These are phyloP conservation scores for Pemphigus obesinymphae DNA, from an alignment of 1,140 invertebrate species.

Conservation along the genomic window DNA sequence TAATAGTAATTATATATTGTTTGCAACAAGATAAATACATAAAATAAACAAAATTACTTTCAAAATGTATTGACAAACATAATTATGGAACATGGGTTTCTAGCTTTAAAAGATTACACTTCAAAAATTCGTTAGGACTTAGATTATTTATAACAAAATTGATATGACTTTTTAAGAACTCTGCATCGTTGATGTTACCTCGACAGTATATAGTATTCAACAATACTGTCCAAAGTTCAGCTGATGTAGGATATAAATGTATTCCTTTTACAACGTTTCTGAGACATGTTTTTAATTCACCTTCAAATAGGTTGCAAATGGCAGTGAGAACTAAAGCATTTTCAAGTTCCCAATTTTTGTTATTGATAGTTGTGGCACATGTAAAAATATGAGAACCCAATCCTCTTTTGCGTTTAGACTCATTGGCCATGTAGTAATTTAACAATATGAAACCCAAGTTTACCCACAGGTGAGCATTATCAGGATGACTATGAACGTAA, in stretches of 20 bases:
- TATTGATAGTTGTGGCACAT: background rate
- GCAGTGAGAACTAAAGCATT: background rate
- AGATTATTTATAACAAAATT: background rate
- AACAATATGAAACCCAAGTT: constrained; percentile 16
- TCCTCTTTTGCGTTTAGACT: background rate
- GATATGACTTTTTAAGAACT: background rate
- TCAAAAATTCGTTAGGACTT: background rate
- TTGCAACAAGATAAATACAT: too few species aligned
- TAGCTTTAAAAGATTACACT: background rate
- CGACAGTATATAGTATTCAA: constrained; percentile 3
- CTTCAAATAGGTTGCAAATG: constrained; percentile 17
- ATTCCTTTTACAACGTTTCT: background rate
- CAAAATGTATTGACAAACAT: too few species aligned
- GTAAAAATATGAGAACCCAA: background rate
- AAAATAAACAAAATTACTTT: too few species aligned
- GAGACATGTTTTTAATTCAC: background rate
- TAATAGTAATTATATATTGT: too few species aligned
- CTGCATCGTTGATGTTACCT: background rate
- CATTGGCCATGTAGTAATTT: constrained; percentile 7
- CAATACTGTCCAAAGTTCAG: background rate
- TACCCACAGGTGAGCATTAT: background rate
- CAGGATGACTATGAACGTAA: background rate
- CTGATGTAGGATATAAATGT: constrained; percentile 2
- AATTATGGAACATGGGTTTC: constrained; percentile 1
- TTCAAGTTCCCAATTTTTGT: background rate